Conservation (phyloP, 2,113 vertebrate genomes). For the Burhinus oedicnemus region DNA sequence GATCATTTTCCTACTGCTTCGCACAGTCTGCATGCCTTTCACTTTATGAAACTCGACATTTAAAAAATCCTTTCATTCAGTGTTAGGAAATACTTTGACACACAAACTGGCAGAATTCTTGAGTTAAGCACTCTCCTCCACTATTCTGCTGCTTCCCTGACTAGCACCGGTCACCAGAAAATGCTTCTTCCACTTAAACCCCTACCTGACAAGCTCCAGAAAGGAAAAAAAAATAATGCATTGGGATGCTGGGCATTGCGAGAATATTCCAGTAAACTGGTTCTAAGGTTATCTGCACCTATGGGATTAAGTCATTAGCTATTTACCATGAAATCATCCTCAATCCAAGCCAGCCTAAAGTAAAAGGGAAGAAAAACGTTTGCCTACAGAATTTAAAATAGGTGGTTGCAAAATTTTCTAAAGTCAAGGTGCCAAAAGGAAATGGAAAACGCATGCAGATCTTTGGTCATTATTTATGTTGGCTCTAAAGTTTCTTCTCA, state of each 20-base stretch:
- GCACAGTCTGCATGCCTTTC: not conserved
- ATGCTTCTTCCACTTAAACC: not conserved
- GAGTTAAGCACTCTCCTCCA: not conserved
- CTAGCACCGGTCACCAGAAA: not conserved
- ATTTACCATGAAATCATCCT: not conserved
- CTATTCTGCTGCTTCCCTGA: not conserved
- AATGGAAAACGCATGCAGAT: not conserved
- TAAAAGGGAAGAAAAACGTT: not conserved
- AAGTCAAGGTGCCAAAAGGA: not conserved
- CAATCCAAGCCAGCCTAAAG: not conserved
- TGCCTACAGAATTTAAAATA: not conserved
- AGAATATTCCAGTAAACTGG: not conserved
- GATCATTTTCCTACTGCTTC: constrained; percentile 11
- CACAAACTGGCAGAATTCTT: not conserved
- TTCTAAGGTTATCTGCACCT: not conserved
- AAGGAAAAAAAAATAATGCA: not conserved
- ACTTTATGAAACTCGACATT: not conserved
- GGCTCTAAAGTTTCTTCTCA: constrained; percentile 19
- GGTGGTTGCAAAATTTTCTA: not conserved
- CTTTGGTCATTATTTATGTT: constrained; percentile 20
- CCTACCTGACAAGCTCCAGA: not conserved
- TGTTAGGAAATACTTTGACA: not conserved
- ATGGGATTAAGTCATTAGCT: not conserved
- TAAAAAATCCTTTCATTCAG: not conserved
- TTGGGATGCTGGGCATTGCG: not conserved